Conservation (phyloP, 2,797 vertebrate species). For the Paguma larvata region DNA sequence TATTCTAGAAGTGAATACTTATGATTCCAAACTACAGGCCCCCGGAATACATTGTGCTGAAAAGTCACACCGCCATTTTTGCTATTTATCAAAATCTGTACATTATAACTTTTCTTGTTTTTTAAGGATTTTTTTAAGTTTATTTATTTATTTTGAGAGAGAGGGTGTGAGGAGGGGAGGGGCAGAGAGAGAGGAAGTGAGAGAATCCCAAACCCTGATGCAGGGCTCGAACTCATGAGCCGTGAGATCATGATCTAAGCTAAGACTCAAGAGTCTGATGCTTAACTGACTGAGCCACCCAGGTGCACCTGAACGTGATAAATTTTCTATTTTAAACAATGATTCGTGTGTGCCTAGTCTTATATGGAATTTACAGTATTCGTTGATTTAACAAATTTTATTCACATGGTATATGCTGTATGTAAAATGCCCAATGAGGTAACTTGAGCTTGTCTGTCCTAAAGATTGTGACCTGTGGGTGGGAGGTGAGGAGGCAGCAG, state of each 20-base stretch:
- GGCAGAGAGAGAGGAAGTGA: no score
- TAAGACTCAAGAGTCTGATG: no score
- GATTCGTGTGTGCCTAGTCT: not conserved
- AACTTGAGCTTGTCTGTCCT: not conserved
- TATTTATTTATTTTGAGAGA: no score
- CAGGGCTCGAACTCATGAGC: no score
- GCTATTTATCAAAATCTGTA: not conserved
- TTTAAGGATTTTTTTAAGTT: no score
- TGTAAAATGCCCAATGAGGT: not conserved
- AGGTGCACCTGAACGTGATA: not conserved
- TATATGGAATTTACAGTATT: not conserved
- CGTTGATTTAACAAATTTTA: not conserved
- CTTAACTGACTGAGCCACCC: no score
- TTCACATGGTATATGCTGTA: not conserved
- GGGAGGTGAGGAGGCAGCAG: rapidly evolving
- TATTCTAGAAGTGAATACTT: not conserved
- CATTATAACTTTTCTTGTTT: not conserved
- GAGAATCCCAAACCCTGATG: no score
- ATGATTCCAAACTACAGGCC: not conserved
- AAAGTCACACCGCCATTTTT: not conserved
- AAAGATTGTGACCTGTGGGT: not conserved
- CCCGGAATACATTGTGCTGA: not conserved
- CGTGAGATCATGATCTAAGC: no score
- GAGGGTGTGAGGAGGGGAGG: no score
- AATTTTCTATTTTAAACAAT: not conserved